Evolutionary conservation across 2,113 vertebrate genomes (phyloP).

Genomic region (Pterophyllum scalare): DNA sequence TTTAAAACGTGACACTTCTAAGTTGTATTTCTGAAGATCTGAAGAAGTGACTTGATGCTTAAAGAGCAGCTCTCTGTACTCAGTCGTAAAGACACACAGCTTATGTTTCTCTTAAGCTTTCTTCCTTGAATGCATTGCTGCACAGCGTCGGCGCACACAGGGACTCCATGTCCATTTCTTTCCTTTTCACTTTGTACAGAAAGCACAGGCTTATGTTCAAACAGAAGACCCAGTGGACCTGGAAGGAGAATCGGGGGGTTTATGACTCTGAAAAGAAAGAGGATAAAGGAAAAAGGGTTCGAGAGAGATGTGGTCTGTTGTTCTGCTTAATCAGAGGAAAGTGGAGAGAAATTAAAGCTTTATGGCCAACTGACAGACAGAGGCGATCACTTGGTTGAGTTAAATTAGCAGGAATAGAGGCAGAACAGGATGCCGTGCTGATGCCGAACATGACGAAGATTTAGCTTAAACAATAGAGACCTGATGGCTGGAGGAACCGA

Average conservation of each 20-base stretch:
- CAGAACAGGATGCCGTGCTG: not conserved
- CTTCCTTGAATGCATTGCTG: not conserved
- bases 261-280: slow-evolving; percentile 15
- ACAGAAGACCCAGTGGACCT: not conserved
- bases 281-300: not conserved
- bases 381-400: not conserved
- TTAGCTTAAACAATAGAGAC: not conserved
- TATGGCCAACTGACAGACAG: slow-evolving; percentile 54
- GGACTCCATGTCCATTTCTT: not conserved
- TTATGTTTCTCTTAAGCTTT: slow-evolving; percentile 3
- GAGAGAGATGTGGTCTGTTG: slow-evolving; percentile 34
- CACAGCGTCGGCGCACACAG: slow-evolving; percentile 15
- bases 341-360: slow-evolving; percentile 71
- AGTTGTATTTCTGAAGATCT: not conserved
- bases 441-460: slow-evolving; percentile 14
- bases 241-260: slow-evolving; percentile 6
- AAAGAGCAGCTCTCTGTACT: too few relatives aligned
- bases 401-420: not conserved
- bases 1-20: not conserved
- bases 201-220: not conserved
- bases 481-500: not conserved
- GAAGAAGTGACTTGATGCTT: slow-evolving; percentile 1
- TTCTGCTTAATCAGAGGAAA: slow-evolving; percentile 80
- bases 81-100: too few relatives aligned
- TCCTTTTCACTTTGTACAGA: slow-evolving; percentile 1